Percentiles rank a stretch among this genome's conserved stretches.
Evolutionary conservation across 2,888 invertebrate species (phyloP).

Genomic region (Mesodorylaimus sp.): DNA sequence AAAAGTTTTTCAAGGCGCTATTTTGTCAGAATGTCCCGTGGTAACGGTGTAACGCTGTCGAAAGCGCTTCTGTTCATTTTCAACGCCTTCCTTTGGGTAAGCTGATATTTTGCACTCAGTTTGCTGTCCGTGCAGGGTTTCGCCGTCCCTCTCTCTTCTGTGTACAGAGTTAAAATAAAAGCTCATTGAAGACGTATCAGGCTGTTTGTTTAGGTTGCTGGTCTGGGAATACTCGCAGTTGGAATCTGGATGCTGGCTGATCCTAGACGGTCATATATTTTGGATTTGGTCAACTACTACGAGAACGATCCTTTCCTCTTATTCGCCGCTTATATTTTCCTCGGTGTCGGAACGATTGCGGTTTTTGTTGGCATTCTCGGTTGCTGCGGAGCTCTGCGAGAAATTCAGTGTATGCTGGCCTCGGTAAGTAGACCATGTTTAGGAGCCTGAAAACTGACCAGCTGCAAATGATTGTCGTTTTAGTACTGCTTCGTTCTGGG

Average conservation of each 20-base stretch:
- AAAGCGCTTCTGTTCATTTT: not conserved
- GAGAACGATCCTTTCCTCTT: constrained; percentile 23
- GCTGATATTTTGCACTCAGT: too few species aligned
- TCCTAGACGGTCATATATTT: constrained; percentile 22
- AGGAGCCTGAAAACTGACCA: not conserved
- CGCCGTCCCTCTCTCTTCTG: too few species aligned
- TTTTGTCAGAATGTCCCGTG: not conserved
- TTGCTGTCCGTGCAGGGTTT: too few species aligned
- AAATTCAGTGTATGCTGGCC: constrained; percentile 7
- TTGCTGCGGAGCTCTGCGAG: constrained; percentile 3
- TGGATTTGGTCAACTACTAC: constrained; percentile 25
- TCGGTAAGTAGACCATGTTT: constrained; percentile 1
- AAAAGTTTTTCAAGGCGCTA: too few species aligned
- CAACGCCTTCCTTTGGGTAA: not conserved
- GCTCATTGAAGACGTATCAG: too few species aligned
- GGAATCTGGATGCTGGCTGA: constrained; percentile 26
- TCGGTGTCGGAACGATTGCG: constrained; percentile 11
- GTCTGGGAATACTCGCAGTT: constrained; percentile 21
- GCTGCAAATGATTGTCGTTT: not conserved
- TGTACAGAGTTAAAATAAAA: too few species aligned
- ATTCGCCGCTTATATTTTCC: constrained; percentile 17
- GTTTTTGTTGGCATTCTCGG: constrained; percentile 23
- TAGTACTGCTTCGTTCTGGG: not conserved
- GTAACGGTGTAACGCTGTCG: not conserved
- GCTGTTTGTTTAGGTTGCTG: too few species aligned